phyloP scores from a whole-genome alignment of 2,888 invertebrate genomes.

The Oligia fasciuncula region DNA sequence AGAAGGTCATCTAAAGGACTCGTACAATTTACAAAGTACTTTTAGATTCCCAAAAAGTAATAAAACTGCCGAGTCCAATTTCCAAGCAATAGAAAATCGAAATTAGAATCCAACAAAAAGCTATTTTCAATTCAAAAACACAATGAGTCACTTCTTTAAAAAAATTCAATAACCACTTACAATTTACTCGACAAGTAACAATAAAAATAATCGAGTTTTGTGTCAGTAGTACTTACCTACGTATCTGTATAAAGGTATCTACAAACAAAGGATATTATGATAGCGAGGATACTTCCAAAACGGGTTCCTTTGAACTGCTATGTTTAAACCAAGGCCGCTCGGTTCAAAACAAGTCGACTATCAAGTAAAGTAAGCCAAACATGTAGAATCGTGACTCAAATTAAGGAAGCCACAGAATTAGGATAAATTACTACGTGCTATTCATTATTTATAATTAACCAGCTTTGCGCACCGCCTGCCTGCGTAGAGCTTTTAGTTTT shows the following conservation, averaged over 20 bases:
- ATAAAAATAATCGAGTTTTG: conserved; percentile 31
- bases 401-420: conserved; percentile 52
- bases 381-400: conserved; percentile 52
- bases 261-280: conserved; percentile 50
- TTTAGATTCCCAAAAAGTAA: conserved; percentile 9
- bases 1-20: background rate
- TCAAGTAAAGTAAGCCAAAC: conserved; percentile 56
- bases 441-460: conserved; percentile 47
- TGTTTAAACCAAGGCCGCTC: conserved; percentile 38
- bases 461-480: background rate
- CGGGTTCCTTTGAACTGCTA: conserved; percentile 48
- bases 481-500: conserved; percentile 12
- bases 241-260: background rate
- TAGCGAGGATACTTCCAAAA: conserved; percentile 43
- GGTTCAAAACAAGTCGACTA: conserved; percentile 42
- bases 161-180: background rate
- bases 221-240: conserved; percentile 11
- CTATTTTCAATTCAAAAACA: conserved; percentile 15
- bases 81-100: background rate
- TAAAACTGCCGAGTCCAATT: background rate
- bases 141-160: conserved; percentile 31
- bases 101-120: conserved; percentile 19
- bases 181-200: conserved; percentile 24
- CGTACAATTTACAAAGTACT: background rate
- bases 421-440: conserved; percentile 30